These are phyloP conservation scores for Ligdia adustata DNA, from an alignment of 2,888 invertebrate genomes.

Conservation along the genomic window DNA sequence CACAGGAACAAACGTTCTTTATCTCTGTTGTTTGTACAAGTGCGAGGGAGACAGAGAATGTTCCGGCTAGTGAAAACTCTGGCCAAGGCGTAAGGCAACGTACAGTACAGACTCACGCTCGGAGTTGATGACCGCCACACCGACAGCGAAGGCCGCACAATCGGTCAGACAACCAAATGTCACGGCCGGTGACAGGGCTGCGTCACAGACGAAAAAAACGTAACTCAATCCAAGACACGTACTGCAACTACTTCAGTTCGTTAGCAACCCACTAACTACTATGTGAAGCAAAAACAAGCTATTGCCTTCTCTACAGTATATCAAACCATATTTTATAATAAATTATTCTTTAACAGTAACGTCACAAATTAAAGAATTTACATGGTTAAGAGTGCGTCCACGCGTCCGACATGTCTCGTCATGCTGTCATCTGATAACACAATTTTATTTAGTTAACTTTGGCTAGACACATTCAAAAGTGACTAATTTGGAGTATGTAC, in stretches of 20 bases:
- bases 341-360: too few species aligned
- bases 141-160: constrained; percentile 80
- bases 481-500: constrained; percentile 45
- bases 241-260: constrained; percentile 7
- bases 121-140: constrained; percentile 80
- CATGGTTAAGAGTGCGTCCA: too few species aligned
- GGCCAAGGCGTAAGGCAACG: constrained; percentile 61
- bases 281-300: neutral
- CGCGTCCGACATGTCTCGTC: too few species aligned
- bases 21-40: constrained; percentile 46
- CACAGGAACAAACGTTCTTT: constrained; percentile 47
- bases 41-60: constrained; percentile 48
- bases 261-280: neutral
- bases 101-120: constrained; percentile 64
- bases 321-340: neutral
- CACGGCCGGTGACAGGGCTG: constrained; percentile 73
- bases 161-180: constrained; percentile 82
- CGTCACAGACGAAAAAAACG: constrained; percentile 77
- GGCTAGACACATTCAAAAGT: constrained; percentile 47
- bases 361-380: too few species aligned
- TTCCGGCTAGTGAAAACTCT: constrained; percentile 58
- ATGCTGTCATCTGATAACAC: constrained; percentile 45
- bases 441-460: constrained; percentile 23
- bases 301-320: neutral
- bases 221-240: constrained; percentile 56